phyloP scores from a whole-genome alignment of 2,888 invertebrate genomes.

The Erebia palarica region DNA sequence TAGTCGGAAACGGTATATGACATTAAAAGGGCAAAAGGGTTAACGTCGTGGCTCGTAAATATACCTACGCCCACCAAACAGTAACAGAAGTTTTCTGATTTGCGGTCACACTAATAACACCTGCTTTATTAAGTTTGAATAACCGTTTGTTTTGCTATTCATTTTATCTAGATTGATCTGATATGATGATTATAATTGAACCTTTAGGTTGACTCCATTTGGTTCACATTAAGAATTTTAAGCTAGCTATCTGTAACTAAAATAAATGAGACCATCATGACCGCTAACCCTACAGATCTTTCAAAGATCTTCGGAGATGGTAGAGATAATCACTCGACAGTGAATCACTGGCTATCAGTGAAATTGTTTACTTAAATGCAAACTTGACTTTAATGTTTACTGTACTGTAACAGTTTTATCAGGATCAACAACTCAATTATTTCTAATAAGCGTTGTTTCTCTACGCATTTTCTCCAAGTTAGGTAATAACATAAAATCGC shows the following conservation, averaged over 20 bases:
- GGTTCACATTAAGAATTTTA: too few species aligned
- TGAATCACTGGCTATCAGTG: background rate
- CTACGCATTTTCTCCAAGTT: background rate
- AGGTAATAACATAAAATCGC: slow-evolving; percentile 1
- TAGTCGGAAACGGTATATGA: background rate
- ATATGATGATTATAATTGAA: background rate
- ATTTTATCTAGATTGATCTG: too few species aligned
- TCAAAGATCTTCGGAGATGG: background rate
- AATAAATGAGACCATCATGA: too few species aligned
- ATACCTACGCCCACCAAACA: background rate
- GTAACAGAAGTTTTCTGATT: background rate
- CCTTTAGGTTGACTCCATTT: background rate
- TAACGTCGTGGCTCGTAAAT: slow-evolving; percentile 9
- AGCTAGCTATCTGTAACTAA: too few species aligned
- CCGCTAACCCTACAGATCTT: background rate
- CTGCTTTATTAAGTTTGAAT: too few species aligned
- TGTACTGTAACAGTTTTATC: background rate
- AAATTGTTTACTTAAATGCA: background rate
- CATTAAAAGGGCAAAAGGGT: slow-evolving; percentile 17
- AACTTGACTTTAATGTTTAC: background rate
- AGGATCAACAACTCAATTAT: background rate
- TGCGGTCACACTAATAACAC: background rate
- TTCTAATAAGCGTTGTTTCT: background rate
- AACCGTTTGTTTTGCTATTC: too few species aligned
- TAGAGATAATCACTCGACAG: background rate